Evolutionary conservation across 1,140 invertebrate species (phyloP).

Genomic region (Pemphigus obesinymphae): DNA sequence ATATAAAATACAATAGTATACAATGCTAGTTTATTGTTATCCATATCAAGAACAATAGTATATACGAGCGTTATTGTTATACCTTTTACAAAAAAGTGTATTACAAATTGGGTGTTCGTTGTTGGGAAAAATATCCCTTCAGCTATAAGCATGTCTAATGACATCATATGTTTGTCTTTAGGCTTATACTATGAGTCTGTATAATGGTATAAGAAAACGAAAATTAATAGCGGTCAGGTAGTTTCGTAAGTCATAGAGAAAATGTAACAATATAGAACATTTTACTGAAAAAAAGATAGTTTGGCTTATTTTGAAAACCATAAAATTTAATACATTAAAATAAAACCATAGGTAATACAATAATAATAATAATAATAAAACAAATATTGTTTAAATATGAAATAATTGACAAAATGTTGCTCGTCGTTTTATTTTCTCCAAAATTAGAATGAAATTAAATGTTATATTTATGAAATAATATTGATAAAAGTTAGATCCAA

Average conservation of each 20-base stretch:
- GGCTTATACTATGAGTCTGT: not conserved
- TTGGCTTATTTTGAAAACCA: not conserved
- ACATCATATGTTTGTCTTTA: conserved; percentile 35
- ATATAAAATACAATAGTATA: not conserved
- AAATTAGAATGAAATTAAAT: too few relatives aligned
- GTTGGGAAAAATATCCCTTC: conserved; percentile 11
- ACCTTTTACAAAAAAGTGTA: conserved; percentile 10
- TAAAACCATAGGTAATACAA: not conserved
- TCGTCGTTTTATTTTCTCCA: not conserved
- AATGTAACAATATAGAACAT: not conserved
- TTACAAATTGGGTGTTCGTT: conserved; percentile 22
- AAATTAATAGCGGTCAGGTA: conserved; percentile 32
- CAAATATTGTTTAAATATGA: not conserved
- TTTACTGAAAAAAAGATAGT: not conserved
- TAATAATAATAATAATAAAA: too few relatives aligned
- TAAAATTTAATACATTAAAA: not conserved
- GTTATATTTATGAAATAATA: too few relatives aligned
- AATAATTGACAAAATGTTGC: not conserved
- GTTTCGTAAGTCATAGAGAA: not conserved
- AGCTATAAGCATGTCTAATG: conserved; percentile 14
- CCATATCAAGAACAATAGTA: conserved; percentile 19
- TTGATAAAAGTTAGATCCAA: too few relatives aligned
- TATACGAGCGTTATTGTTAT: not conserved
- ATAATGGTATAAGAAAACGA: not conserved
- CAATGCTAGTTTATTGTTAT: conserved; percentile 23